Percentiles rank a stretch among this genome's conserved stretches.
phyloP scores from a whole-genome alignment of 2,888 invertebrate species.

The Chaitophorus viminalis region DNA sequence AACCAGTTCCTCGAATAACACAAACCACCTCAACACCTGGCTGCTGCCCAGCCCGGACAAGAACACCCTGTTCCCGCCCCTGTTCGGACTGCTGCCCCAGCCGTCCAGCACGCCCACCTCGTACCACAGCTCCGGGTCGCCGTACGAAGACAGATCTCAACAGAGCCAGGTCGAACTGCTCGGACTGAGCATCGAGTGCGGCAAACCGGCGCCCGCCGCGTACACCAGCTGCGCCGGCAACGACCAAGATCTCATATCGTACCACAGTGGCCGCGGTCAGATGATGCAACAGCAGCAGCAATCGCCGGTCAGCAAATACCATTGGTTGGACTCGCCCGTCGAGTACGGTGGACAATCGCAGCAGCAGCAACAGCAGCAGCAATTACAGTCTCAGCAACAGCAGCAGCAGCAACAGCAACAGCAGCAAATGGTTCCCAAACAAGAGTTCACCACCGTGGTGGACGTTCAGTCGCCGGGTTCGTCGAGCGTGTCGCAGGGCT shows the following conservation, averaged over 20 bases:
- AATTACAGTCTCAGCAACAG: constrained; percentile 65
- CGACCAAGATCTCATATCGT: constrained; percentile 71
- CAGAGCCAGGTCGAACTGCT: constrained; percentile 71
- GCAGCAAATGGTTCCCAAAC: constrained; percentile 67
- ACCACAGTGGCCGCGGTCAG: constrained; percentile 67
- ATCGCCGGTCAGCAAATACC: constrained; percentile 73
- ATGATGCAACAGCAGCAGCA: constrained; percentile 62
- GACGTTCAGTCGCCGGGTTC: constrained; percentile 63
- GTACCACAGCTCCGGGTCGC: constrained; percentile 69
- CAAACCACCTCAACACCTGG: constrained; percentile 73
- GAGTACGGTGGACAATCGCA: constrained; percentile 68
- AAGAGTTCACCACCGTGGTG: constrained; percentile 67
- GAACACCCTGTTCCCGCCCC: constrained; percentile 73
- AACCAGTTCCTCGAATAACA: constrained; percentile 69
- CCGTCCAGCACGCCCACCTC: constrained; percentile 72
- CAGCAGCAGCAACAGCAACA: constrained; percentile 66
- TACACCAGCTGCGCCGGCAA: constrained; percentile 66
- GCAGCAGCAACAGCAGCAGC: constrained; percentile 66
- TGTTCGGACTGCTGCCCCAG: constrained; percentile 73
- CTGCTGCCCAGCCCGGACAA: constrained; percentile 77
- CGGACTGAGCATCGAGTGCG: constrained; percentile 74
- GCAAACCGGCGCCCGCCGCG: constrained; percentile 64
- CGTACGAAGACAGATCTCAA: constrained; percentile 77
- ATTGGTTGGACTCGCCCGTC: constrained; percentile 73
- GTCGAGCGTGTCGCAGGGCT: constrained; percentile 55